These are phyloP conservation scores for Merluccius polli DNA, from an alignment of 2,797 vertebrate genomes.

Conservation along the genomic window DNA sequence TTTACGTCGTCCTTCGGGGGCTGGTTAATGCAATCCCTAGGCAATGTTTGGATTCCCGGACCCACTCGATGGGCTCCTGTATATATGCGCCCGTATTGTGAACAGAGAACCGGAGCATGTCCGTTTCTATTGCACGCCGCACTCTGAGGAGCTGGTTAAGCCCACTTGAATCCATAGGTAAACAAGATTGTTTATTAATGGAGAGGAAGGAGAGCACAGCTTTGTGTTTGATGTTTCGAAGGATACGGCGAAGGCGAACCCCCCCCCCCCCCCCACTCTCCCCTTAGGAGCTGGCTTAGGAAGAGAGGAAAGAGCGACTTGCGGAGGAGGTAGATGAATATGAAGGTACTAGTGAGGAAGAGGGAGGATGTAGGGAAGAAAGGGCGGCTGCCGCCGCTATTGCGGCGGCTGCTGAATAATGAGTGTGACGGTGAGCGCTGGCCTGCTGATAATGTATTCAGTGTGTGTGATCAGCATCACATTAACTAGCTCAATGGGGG, in stretches of 20 bases:
- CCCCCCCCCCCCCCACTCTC: neutral
- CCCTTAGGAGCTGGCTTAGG: neutral
- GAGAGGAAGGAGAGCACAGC: neutral
- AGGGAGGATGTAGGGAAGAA: neutral
- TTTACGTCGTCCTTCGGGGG: neutral
- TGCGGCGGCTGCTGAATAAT: conserved; percentile 16
- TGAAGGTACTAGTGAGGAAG: neutral
- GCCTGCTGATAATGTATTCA: conserved; percentile 15
- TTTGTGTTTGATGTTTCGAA: too few species aligned
- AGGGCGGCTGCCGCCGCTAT: too few species aligned
- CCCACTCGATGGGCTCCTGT: neutral
- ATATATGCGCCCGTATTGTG: too few species aligned
- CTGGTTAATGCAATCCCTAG: neutral
- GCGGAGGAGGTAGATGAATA: neutral
- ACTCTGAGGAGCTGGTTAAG: neutral
- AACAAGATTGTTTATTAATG: neutral
- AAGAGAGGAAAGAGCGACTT: neutral
- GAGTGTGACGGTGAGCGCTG: conserved; percentile 2
- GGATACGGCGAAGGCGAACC: too few species aligned
- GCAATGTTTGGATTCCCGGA: neutral
- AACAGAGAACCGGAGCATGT: neutral
- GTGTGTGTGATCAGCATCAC: conserved; percentile 18
- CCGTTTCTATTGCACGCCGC: neutral
- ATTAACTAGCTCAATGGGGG: conserved; percentile 19
- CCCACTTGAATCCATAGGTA: neutral